Evolutionary conservation across 23 tunicate species (phyloP), one percentile per base, ranked within the genome.

Genomic region (Botrylloides violaceus): DNA sequence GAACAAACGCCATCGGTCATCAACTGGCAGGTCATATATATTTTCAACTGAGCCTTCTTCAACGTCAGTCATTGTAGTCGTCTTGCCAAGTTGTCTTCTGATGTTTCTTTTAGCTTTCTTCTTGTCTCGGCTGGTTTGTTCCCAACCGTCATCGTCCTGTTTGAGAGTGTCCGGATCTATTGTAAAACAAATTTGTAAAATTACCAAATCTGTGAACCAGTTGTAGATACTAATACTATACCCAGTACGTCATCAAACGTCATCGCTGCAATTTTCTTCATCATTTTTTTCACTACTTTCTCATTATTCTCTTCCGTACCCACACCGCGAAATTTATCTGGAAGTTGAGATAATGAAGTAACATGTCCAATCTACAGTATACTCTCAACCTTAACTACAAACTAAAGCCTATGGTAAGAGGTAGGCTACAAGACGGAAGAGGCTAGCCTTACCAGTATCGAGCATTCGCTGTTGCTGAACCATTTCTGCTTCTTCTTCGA

Each of bases 391-490:
- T n/a, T n/a, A n/a, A n/a, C n/a, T n/a, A n/a, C n/a, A n/a, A n/a
- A n/a, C n/a, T n/a, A n/a, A n/a, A n/a, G n/a, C n/a, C n/a, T n/a
- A n/a, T n/a, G n/a, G n/a, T n/a, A n/a, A n/a, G n/a, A n/a, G n/a
- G n/a, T n/a, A n/a, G n/a, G n/a, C n/a, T n/a, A n/a, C n/a, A n/a
- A n/a, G n/a, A n/a, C n/a, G n/a, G n/a, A n/a, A n/a, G n/a, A n/a
- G 0, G 1, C n/a, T 49, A 43, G 53, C 9, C 15, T 9, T 43
- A 70, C 77, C 82, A 4, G 15, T 56, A 60, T 79, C 84, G 6
- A 86, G 30, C 78, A 80, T 64, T 50, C 95, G 75, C 71, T 75
- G 82, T 0, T 87, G 81, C 50, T 87, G 82, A 49, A 87, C 18
- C 23, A 64, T 59, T 20, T 81, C 79, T 19, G 79, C 86, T 70